Evolutionary conservation across 2,113 vertebrate species (phyloP).

Genomic region (Labeo rohita): DNA sequence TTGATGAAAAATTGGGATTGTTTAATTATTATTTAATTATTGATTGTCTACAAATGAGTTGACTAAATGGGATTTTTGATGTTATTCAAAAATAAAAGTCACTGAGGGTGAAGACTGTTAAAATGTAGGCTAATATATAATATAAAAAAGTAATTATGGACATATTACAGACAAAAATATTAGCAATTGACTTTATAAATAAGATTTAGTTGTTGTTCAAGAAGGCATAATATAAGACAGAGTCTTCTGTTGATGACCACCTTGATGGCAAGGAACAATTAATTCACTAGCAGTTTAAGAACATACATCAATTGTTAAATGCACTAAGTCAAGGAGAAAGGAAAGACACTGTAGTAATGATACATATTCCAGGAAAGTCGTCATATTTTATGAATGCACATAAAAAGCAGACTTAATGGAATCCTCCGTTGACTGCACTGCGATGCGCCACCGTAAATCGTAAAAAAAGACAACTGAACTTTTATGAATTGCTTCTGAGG

Average conservation of each 20-base stretch:
- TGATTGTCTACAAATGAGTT: background rate
- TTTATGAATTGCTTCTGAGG: conserved; percentile 53
- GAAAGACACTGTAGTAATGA: conserved; percentile 63
- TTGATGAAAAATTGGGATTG: no score
- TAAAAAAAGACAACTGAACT: conserved; percentile 56
- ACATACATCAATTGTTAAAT: conserved; percentile 45
- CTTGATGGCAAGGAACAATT: conserved; percentile 24
- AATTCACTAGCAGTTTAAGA: conserved; percentile 53
- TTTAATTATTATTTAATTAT: no score
- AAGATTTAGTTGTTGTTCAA: background rate
- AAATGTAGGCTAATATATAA: background rate
- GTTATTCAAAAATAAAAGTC: background rate
- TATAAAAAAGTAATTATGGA: background rate
- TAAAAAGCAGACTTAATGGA: conserved; percentile 69
- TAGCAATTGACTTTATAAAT: background rate
- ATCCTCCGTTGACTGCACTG: conserved; percentile 70
- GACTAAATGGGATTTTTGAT: background rate
- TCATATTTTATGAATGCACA: conserved; percentile 68
- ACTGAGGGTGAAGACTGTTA: background rate
- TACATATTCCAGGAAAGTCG: conserved; percentile 58
- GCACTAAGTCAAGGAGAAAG: conserved; percentile 45
- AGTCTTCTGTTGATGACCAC: conserved; percentile 31
- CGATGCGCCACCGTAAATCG: conserved; percentile 66
- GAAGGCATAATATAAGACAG: background rate
- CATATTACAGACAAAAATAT: background rate